Evolutionary conservation across 1,140 invertebrate species (phyloP), one percentile per base, ranked within the genome.

Genomic region (Drosophila yakuba): DNA sequence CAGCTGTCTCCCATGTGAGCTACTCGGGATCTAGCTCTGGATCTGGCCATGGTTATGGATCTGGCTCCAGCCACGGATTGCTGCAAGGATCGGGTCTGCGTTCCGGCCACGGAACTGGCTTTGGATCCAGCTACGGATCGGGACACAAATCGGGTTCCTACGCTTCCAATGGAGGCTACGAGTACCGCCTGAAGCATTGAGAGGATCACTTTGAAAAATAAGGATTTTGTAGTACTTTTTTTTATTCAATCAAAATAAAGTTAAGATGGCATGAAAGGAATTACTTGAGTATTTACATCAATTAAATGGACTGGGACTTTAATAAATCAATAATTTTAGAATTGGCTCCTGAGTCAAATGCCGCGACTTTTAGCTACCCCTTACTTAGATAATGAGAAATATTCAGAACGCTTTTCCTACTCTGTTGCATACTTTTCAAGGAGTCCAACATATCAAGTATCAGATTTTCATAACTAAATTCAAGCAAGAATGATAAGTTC

Each of bases 81-180:
- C 20, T 69, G 0, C 51, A 67, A 20, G 63, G 39, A 36, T 71
- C 64, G 1, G 63, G 59, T 11, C 43, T 45, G 12, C 44, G 58
- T 14, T 20, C 38, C 28, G 25, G 63, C 2, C 57, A 59, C 1
- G 56, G 20, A 58, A 47, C 50, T 3, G 36, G 68, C 23, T 45
- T 23, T 38, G 43, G 41, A 8, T 43, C 41, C 7, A 43, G 41
- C 41, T 43, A 17, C 2, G 59, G 10, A 50, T 58, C 45, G 1
- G 54, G 69, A 1, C 55, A 73, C 32, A 59, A 43, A n/a, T 57
- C 67, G 12, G 68, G 68, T 6, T 51, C 44, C 10, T 58, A 72
- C 32, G 82, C 60, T 17, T 45, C 82, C 8, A 86, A 86, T 23
- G 82, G 82, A 11, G 82, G 82, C 25, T 86, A 86, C 32, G 64